A percentile compares a stretch with the other conserved stretches of the same genome.
These are phyloP conservation scores for Pseudococcus jackbeardsleyi DNA, from an alignment of 2,888 invertebrate species.

Conservation along the genomic window DNA sequence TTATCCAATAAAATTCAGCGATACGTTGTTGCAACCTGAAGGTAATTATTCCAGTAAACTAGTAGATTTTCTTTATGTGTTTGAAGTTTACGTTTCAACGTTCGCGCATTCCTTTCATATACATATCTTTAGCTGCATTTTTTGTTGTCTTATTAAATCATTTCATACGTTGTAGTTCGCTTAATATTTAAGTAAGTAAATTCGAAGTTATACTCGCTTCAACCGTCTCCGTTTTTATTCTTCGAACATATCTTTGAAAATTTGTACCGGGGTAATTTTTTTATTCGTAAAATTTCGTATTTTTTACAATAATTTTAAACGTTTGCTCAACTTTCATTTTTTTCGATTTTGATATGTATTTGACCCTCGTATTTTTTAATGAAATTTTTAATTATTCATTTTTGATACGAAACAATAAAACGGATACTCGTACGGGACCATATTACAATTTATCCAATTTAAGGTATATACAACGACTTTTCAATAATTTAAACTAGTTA, in stretches of 20 bases:
- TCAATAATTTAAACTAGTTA: neutral
- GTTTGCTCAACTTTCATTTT: neutral
- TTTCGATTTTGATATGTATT: neutral
- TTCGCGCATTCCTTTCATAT: neutral
- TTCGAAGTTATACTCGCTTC: neutral
- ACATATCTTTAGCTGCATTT: conserved; percentile 17
- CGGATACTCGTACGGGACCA: neutral
- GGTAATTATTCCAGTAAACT: neutral
- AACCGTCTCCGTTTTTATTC: neutral
- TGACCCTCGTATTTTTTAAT: neutral
- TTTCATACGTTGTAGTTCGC: neutral
- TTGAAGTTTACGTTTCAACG: neutral
- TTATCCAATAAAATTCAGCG: neutral
- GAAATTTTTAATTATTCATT: neutral
- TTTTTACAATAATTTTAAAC: neutral
- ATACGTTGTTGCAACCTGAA: neutral
- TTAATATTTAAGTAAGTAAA: neutral
- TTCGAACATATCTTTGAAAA: neutral
- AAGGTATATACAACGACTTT: conserved; percentile 4
- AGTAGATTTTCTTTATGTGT: neutral
- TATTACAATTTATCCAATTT: neutral
- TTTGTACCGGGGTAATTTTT: neutral
- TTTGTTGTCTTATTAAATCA: neutral
- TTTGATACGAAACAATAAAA: neutral
- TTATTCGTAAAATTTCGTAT: neutral